Conservation (phyloP, 2,888 invertebrate species). For the Heliconius aoede region DNA sequence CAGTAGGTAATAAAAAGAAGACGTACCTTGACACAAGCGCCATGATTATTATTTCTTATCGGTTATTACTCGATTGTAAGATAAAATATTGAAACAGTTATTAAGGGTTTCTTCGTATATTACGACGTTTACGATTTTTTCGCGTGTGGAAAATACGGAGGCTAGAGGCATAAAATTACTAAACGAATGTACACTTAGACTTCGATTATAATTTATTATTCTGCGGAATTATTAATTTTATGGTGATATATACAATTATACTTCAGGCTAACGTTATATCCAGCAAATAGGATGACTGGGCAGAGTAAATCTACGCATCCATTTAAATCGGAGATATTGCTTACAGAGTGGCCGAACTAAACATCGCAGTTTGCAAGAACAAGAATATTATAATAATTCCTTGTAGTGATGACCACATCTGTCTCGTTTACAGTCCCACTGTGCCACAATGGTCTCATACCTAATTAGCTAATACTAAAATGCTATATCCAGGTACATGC, state of each 20-base stretch:
- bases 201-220: neutral
- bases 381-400: neutral
- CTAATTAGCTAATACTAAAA: neutral
- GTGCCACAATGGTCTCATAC: neutral
- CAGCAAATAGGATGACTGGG: too few species aligned
- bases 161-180: constrained; percentile 15
- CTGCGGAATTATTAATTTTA: neutral
- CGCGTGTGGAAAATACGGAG: constrained; percentile 12
- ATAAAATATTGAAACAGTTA: constrained; percentile 10
- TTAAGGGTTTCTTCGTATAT: neutral
- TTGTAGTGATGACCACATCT: too few species aligned
- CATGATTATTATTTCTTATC: constrained; percentile 3
- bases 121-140: constrained; percentile 5
- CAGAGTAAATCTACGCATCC: neutral
- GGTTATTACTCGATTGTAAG: constrained; percentile 5
- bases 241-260: neutral
- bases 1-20: neutral
- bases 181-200: neutral
- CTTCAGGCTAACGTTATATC: neutral
- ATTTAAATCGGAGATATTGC: neutral
- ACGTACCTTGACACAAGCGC: neutral
- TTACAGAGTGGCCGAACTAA: neutral
- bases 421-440: too few species aligned
- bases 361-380: neutral
- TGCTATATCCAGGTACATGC: neutral